Evolutionary conservation across 2,888 invertebrate species (phyloP).

Genomic region (Hemaris fuciformis): DNA sequence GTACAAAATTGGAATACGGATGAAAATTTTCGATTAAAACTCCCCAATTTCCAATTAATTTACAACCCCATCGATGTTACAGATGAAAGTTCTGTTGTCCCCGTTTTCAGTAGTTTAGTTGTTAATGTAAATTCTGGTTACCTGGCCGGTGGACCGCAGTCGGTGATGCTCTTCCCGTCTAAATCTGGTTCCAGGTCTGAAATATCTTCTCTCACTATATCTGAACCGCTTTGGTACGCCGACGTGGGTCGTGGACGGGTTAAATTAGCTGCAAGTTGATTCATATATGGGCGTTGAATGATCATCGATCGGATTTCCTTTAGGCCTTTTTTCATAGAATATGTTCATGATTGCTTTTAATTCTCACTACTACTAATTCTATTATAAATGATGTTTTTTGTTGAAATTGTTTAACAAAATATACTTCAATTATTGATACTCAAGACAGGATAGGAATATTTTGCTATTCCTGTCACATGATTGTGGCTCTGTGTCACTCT

Average conservation of each 20-base stretch:
- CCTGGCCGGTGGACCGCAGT: conserved; percentile 86
- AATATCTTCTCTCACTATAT: conserved; percentile 81
- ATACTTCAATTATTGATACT: too few relatives aligned
- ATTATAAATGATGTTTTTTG: too few relatives aligned
- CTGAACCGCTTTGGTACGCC: conserved; percentile 75
- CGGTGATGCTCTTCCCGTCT: conserved; percentile 61
- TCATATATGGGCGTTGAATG: background rate
- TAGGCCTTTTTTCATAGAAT: too few relatives aligned
- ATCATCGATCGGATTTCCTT: too few relatives aligned
- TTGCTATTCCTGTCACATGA: too few relatives aligned
- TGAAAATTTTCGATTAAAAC: background rate
- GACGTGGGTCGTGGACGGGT: conserved; percentile 70
- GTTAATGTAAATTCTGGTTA: conserved; percentile 44
- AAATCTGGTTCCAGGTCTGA: conserved; percentile 80
- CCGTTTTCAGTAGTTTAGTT: background rate
- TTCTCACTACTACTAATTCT: too few relatives aligned
- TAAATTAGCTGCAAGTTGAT: conserved; percentile 56
- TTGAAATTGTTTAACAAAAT: too few relatives aligned
- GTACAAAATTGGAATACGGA: conserved; percentile 2
- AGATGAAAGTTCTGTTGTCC: background rate
- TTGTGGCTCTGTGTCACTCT: too few relatives aligned
- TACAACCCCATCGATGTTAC: background rate
- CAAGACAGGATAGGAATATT: too few relatives aligned
- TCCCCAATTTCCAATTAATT: background rate
- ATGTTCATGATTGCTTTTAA: too few relatives aligned